Base-by-base conservation (phyloP, 2,888 invertebrate species). In the Rhogogaster chlorosoma region DNA sequence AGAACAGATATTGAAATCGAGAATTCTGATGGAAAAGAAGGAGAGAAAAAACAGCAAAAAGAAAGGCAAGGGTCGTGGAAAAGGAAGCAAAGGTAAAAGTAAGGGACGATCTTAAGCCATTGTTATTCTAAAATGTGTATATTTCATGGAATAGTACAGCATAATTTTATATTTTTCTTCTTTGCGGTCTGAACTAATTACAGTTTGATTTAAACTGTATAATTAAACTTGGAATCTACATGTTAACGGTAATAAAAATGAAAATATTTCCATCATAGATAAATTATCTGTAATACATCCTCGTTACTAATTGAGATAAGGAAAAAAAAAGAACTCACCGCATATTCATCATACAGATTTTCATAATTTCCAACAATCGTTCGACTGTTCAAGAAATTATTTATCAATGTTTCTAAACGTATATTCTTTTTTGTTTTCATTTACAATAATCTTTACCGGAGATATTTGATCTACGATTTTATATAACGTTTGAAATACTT, bases 1-100 rank as follows among this genome's bases (percentile, higher is more conserved):
- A 83, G 97, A 97, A 87, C 97, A 97, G 93, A 97, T 98, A 88
- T 95, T 97, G 49, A 98, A 98, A 92, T 95, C 96, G 42, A 95
- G 97, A 84, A 94, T 95, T 85, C 94, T 88, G 94, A 93, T 89
- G 89, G 94, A 91, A 94, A 95, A 89, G 94, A 95, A 90, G 93
- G 94, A 88, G 91, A 94, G 87, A 94, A 95, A 89, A 94, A 95
- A 89, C 91, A 93, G 89, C 93, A 94, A 88, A 92, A 86, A 83
- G 91, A 92, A 18, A 93, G 92, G 45, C 94, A 95, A 89, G 93
- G 87, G 89, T 45, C 87, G 87, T 26, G 84, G 86, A 36, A 90
- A 88, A 67, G 86, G 87, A 15, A 84, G 87, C 64, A 89, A 85
- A 85, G 80, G 57, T 49, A 82, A 71, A 36, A 71, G 67, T 71